Evolutionary conservation across 30 jellyfish, hydroid and myxozoan species (phyloP).

Genomic region (Hydractinia echinata): DNA sequence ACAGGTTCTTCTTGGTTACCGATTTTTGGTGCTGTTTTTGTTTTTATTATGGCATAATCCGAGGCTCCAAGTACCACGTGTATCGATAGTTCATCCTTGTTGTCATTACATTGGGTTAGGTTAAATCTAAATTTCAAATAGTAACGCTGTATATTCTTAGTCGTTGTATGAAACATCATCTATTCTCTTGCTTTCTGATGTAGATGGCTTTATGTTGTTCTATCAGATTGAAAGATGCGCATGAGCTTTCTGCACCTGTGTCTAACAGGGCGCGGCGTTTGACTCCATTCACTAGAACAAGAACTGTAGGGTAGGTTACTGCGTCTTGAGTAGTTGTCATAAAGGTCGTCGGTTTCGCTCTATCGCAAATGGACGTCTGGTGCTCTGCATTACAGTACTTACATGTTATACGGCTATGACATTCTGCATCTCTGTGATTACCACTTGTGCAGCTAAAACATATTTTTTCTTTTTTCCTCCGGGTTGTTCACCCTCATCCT

Average conservation of each 20-base stretch:
- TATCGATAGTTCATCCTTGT: too few relatives aligned
- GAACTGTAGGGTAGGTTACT: slow-evolving; percentile 57
- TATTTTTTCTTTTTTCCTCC: slow-evolving; percentile 1
- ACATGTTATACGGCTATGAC: too few relatives aligned
- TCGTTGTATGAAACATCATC: slow-evolving; percentile 39
- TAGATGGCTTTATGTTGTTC: slow-evolving; percentile 10
- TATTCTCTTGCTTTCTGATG: slow-evolving; percentile 37
- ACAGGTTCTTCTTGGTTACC: too few relatives aligned
- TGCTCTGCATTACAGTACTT: neutral
- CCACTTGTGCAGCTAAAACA: neutral
- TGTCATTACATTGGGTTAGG: too few relatives aligned
- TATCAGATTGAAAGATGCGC: slow-evolving; percentile 21
- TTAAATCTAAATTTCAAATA: too few relatives aligned
- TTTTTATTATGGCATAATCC: too few relatives aligned
- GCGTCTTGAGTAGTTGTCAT: neutral
- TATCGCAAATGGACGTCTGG: neutral
- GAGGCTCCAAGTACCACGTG: too few relatives aligned
- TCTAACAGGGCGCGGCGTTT: too few relatives aligned
- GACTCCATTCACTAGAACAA: slow-evolving; percentile 45
- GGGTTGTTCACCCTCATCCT: neutral
- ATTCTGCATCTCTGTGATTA: too few relatives aligned
- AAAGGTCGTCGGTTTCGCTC: neutral
- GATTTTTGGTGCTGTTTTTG: too few relatives aligned
- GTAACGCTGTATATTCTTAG: too few relatives aligned
- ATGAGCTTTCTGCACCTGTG: too few relatives aligned